phyloP scores from a whole-genome alignment of 92 coral and sea anemone genomes.

The Meandrina meandrites region DNA sequence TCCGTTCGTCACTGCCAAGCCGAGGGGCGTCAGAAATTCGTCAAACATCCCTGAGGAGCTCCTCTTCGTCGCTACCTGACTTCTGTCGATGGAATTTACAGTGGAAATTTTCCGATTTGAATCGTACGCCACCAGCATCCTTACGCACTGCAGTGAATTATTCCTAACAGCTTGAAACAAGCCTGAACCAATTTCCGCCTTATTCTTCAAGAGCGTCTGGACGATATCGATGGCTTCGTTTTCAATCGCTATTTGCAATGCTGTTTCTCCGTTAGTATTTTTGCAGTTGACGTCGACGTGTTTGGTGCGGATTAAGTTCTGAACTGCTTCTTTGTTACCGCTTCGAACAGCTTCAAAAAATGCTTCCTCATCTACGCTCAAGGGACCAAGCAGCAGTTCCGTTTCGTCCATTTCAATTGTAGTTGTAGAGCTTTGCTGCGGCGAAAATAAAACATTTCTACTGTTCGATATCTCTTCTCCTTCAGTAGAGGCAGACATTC shows the following conservation, averaged over 20 bases:
- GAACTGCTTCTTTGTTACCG: constrained; percentile 57
- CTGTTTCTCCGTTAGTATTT: constrained; percentile 72
- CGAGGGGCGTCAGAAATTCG: constrained; percentile 75
- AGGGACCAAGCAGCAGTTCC: not conserved
- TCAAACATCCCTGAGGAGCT: constrained; percentile 25
- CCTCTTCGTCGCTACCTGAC: not conserved
- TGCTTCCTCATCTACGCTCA: constrained; percentile 49
- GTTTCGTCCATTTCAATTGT: constrained; percentile 11
- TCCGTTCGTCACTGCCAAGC: constrained; percentile 77
- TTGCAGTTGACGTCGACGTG: constrained; percentile 61
- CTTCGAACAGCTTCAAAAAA: constrained; percentile 76
- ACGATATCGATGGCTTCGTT: constrained; percentile 54
- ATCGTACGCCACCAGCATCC: constrained; percentile 59
- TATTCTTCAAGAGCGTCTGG: constrained; percentile 48
- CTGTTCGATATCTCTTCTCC: constrained; percentile 1
- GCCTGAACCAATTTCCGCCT: constrained; percentile 69
- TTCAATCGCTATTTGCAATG: constrained; percentile 78
- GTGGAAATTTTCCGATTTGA: constrained; percentile 25
- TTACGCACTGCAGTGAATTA: constrained; percentile 67
- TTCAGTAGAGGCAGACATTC: not conserved
- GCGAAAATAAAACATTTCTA: not conserved
- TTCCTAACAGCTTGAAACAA: constrained; percentile 77
- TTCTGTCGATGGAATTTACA: not conserved
- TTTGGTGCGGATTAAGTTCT: constrained; percentile 39
- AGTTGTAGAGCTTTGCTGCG: not conserved